Evolutionary conservation across 2,888 invertebrate species (phyloP).

Genomic region (Drosophila putrida): DNA sequence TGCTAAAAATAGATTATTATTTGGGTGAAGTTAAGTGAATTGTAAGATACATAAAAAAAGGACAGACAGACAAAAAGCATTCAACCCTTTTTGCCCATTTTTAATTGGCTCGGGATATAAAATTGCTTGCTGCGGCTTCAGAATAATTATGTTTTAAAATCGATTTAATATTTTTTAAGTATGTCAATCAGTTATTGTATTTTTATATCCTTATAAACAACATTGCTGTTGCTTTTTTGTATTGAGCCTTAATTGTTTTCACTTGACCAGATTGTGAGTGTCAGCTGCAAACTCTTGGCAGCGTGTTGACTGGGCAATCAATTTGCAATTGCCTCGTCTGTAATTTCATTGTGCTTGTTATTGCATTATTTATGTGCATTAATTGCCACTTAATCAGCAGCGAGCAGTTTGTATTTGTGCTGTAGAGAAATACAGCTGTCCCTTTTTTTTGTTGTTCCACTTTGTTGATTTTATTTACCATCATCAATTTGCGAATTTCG

Average conservation of each 20-base stretch:
- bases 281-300: constrained; percentile 33
- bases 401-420: constrained; percentile 19
- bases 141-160: not conserved
- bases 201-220: not conserved
- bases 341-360: constrained; percentile 44
- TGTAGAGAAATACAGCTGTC: not conserved
- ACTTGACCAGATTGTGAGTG: constrained; percentile 42
- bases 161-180: constrained; percentile 10
- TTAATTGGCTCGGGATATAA: not conserved
- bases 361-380: constrained; percentile 60
- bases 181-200: constrained; percentile 1
- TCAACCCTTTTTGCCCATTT: no score
- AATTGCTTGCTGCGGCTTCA: not conserved
- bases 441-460: not conserved
- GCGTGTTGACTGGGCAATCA: constrained; percentile 32
- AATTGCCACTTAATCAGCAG: constrained; percentile 61
- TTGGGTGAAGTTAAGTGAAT: no score
- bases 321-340: constrained; percentile 42
- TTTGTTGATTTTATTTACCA: constrained; percentile 20
- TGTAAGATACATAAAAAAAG: no score
- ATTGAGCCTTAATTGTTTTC: constrained; percentile 52
- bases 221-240: not conserved
- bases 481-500: constrained; percentile 35
- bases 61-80: no score
- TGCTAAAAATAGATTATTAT: no score